A percentile compares a stretch with the other conserved stretches of the same genome.
Evolutionary conservation across 2,888 invertebrate species (phyloP).

Genomic region (Eremobia ochroleuca): DNA sequence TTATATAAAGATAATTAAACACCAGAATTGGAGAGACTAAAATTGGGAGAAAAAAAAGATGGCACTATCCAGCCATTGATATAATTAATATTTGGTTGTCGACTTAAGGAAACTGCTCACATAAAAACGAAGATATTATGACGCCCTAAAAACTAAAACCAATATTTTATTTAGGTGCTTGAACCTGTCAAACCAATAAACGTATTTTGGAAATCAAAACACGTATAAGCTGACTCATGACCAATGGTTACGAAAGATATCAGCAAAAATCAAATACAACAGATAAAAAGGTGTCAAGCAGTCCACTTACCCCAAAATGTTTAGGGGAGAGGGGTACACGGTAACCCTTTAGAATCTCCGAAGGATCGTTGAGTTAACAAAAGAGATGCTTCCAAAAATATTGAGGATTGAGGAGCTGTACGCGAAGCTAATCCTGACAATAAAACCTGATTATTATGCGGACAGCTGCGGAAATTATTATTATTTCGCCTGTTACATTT

Average conservation of each 20-base stretch:
- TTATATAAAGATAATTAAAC: constrained; percentile 15
- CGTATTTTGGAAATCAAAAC: constrained; percentile 49
- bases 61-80: background rate
- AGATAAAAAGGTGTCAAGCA: constrained; percentile 29
- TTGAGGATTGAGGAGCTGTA: constrained; percentile 28
- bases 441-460: constrained; percentile 58
- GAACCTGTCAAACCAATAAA: constrained; percentile 37
- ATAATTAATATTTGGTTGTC: background rate
- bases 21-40: background rate
- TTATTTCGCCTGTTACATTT: constrained; percentile 54
- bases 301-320: constrained; percentile 56
- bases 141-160: constrained; percentile 20
- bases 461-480: constrained; percentile 65
- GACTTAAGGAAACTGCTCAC: background rate
- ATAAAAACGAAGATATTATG: constrained; percentile 19
- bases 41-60: background rate
- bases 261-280: constrained; percentile 38
- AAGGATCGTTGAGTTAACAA: constrained; percentile 44
- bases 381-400: constrained; percentile 28
- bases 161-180: constrained; percentile 33
- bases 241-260: constrained; percentile 23
- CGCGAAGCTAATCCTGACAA: constrained; percentile 50
- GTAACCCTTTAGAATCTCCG: constrained; percentile 24
- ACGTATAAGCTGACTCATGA: constrained; percentile 44
- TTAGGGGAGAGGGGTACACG: constrained; percentile 12